phyloP scores from a whole-genome alignment of 1,140 invertebrate genomes.

The Magallana gigas region DNA sequence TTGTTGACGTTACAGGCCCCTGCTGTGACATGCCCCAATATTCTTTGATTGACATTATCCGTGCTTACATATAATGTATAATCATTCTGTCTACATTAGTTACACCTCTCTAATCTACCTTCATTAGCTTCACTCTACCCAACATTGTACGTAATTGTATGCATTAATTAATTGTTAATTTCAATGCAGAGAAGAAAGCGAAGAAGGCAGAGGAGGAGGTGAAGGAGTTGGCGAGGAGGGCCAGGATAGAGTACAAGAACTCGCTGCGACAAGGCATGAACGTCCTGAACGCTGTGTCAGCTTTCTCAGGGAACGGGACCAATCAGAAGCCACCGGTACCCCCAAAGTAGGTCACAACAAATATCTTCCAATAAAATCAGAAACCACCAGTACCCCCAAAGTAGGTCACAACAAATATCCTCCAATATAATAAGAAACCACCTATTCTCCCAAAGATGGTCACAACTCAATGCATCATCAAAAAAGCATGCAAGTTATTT shows the following conservation, averaged over 20 bases:
- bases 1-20: no score
- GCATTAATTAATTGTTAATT: no score
- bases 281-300: conserved; percentile 58
- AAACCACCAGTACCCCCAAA: conserved; percentile 66
- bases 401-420: conserved; percentile 57
- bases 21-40: no score
- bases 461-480: no score
- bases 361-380: neutral
- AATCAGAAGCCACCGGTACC: conserved; percentile 70
- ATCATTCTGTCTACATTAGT: no score
- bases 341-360: conserved; percentile 68
- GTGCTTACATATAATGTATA: no score
- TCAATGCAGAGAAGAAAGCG: conserved; percentile 81
- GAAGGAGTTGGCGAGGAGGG: conserved; percentile 85
- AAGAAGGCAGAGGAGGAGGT: conserved; percentile 87
- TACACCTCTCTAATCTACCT: no score
- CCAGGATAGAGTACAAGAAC: conserved; percentile 85
- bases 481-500: no score
- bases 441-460: neutral
- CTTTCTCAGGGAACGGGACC: conserved; percentile 50
- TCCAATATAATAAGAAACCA: neutral
- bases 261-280: conserved; percentile 64
- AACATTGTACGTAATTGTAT: no score
- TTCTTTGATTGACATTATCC: no score
- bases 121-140: no score